Percentiles rank a stretch among this genome's conserved stretches.
Conservation (phyloP, 2,797 vertebrate genomes). For the Lemur catta region DNA sequence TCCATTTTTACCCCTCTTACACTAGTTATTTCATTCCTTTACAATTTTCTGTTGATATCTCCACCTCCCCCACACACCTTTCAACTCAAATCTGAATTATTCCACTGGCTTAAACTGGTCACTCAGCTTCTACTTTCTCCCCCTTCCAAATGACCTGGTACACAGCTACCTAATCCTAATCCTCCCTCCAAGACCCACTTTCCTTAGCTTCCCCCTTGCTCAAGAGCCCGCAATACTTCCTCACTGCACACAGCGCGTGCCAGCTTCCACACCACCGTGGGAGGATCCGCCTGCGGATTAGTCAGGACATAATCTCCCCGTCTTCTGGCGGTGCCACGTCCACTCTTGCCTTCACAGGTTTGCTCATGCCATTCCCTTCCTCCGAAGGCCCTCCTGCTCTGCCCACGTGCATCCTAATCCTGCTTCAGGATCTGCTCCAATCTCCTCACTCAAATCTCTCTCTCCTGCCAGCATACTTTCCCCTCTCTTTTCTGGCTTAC, state of each 20-base stretch:
- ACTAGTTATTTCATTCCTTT: background rate
- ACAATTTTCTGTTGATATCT: background rate
- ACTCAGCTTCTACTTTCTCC: background rate
- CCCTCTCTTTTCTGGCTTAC: background rate
- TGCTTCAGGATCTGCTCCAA: background rate
- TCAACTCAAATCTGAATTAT: background rate
- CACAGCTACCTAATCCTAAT: background rate
- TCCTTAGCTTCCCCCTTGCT: background rate
- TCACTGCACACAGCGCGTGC: background rate
- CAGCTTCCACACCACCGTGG: background rate
- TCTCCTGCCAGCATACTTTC: background rate
- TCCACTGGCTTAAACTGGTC: background rate
- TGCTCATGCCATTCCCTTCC: background rate
- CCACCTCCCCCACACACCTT: background rate
- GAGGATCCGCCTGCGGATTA: background rate
- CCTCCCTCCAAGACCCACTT: background rate
- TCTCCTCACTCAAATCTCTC: background rate
- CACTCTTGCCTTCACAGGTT: background rate
- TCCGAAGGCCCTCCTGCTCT: background rate
- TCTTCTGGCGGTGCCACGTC: accelerated
- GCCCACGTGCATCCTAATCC: background rate
- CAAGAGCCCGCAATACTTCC: background rate
- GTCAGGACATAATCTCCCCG: background rate
- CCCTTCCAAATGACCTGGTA: background rate
- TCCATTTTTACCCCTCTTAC: background rate